Evolutionary conservation across 2,113 vertebrate genomes (phyloP), one percentile per base, ranked within the genome.

Genomic region (Salminus brasiliensis): DNA sequence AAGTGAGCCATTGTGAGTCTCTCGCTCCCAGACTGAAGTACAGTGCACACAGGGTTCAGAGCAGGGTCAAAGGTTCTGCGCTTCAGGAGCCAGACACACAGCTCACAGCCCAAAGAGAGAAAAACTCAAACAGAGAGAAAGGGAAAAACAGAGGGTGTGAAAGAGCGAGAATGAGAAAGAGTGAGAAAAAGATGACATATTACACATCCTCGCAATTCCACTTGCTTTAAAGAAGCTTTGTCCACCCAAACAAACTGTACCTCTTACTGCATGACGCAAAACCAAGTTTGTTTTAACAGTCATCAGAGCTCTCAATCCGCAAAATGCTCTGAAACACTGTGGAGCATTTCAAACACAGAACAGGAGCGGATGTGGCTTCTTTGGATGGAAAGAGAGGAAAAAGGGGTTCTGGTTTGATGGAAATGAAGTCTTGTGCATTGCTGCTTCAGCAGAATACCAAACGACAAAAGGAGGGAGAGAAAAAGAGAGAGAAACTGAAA

Each of bases 401-500:
- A 83, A 77, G 74, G 30, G 55, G 55, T 79, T 85, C 52, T 77
- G 75, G 83, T 83, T 78, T 77, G 69, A 72, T 39, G 76, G 79
- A 87, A 91, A 85, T 80, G 69, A 88, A 89, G 87, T 86, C 82
- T 79, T 85, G 65, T 78, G 67, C 60, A 53, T 62, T 84, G 84
- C 85, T 89, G 86, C 84, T 87, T 88, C 84, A 87, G 88, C 82
- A 88, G 76, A 89, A 85, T 82, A 87, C 83, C 72, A 83, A 89
- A 85, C 32, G 81, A 86, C 36, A 80, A 6, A 68, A n/a, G 73
- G 36, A 60, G n/a, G 21, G 25, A 77, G 15, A 32, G 18, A 57
- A 21, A 63, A 21, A 63, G 16, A 30, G 57, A 59, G 8, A 57
- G 53, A 11, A 25, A 27, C 12, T 10, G n/a, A 66, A 21, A 75